Percentiles rank a stretch among this genome's conserved stretches.
Evolutionary conservation across 2,888 invertebrate genomes (phyloP).

Genomic region (Ormia ochracea): DNA sequence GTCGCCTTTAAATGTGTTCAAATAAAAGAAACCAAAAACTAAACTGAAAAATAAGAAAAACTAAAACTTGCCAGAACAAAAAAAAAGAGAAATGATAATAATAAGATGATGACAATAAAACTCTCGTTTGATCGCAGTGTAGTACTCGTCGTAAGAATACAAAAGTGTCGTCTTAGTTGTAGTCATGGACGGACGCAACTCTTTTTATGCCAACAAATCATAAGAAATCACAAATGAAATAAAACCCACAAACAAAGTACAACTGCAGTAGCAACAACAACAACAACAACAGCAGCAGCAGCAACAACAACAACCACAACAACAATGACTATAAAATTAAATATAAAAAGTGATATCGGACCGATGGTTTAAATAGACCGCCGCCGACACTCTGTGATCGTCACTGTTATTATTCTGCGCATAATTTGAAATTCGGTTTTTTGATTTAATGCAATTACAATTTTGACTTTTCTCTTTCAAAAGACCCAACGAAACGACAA

Average conservation of each 20-base stretch:
- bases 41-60: neutral
- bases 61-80: neutral
- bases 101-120: slow-evolving; percentile 12
- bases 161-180: slow-evolving; percentile 62
- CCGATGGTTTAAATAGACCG: slow-evolving; percentile 51
- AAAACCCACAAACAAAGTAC: neutral
- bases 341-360: slow-evolving; percentile 33
- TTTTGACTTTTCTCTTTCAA: slow-evolving; percentile 38
- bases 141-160: slow-evolving; percentile 14
- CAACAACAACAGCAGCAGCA: neutral
- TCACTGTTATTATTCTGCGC: slow-evolving; percentile 55
- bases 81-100: no score
- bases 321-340: neutral
- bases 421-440: slow-evolving; percentile 62
- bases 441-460: slow-evolving; percentile 63
- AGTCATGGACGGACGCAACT: slow-evolving; percentile 36
- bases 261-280: neutral
- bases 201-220: slow-evolving; percentile 38
- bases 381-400: slow-evolving; percentile 61
- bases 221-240: slow-evolving; percentile 23
- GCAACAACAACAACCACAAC: neutral
- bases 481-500: slow-evolving; percentile 62
- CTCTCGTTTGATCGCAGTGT: neutral
- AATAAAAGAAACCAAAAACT: neutral
- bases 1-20: slow-evolving; percentile 42